Evolutionary conservation across 2,113 vertebrate species (phyloP).

Genomic region (Indri indri): DNA sequence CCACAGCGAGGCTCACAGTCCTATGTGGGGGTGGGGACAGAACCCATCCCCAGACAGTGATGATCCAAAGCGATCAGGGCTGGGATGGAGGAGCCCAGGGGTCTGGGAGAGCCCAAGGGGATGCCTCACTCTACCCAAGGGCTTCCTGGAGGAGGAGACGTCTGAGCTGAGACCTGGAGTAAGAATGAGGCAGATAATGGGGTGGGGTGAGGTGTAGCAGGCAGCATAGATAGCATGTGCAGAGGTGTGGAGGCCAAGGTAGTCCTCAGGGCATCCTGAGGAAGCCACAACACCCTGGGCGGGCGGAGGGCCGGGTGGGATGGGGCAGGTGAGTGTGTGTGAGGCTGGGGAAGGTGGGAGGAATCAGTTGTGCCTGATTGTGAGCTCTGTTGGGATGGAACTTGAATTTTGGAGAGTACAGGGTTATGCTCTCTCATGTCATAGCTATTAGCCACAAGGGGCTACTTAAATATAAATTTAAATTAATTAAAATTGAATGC

Average conservation of each 20-base stretch:
- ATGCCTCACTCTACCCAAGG: background rate
- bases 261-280: fast-evolving
- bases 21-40: background rate
- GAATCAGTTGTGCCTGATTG: no score
- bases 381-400: background rate
- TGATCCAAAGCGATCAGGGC: background rate
- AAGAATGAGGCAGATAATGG: background rate
- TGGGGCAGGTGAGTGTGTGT: fast-evolving
- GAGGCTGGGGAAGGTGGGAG: background rate
- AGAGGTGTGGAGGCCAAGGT: background rate
- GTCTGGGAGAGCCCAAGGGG: background rate
- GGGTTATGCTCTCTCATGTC: no score
- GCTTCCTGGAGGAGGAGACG: constrained; percentile 19
- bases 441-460: background rate
- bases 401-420: background rate
- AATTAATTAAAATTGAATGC: background rate
- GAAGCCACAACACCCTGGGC: background rate
- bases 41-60: background rate
- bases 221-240: background rate
- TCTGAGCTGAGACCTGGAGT: background rate
- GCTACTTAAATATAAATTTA: background rate
- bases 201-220: background rate
- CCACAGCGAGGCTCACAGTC: background rate
- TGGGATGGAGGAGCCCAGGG: background rate
- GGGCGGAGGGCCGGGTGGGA: fast-evolving